phyloP scores from a whole-genome alignment of 1,140 invertebrate genomes.

The Tetramorium alpestre region DNA sequence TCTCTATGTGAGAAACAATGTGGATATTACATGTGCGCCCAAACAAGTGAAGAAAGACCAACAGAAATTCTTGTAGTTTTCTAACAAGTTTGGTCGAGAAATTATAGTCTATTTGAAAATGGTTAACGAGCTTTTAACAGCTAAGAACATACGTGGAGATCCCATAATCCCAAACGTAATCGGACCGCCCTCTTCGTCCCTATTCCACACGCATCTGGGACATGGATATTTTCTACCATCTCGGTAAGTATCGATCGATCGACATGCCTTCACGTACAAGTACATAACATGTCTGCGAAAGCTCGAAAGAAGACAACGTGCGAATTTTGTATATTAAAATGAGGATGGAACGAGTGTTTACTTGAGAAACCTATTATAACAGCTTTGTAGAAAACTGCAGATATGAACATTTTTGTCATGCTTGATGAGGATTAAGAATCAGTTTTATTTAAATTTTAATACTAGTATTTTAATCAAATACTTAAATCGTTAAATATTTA shows the following conservation, averaged over 20 bases:
- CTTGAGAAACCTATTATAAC: not conserved
- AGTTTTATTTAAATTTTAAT: not conserved
- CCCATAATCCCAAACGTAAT: constrained; percentile 63
- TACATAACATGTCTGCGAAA: not conserved
- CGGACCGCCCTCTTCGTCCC: not conserved
- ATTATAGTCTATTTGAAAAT: not conserved
- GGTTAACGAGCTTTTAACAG: constrained; percentile 55
- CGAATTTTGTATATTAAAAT: constrained; percentile 13
- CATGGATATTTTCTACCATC: constrained; percentile 9
- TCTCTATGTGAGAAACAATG: not conserved
- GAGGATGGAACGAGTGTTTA: not conserved
- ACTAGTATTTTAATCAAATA: not conserved
- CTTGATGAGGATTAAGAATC: not conserved
- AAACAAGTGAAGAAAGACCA: not conserved
- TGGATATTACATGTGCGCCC: not conserved
- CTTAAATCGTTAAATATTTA: not conserved
- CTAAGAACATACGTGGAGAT: constrained; percentile 13
- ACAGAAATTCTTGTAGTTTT: not conserved
- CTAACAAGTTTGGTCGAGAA: not conserved
- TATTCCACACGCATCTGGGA: not conserved
- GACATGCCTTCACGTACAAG: not conserved
- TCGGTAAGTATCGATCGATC: constrained; percentile 6
- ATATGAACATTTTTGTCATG: not conserved
- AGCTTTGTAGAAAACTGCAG: not conserved
- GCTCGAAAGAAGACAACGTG: not conserved